phyloP scores from a whole-genome alignment of 2,797 vertebrate genomes.

The Caiman crocodilus region DNA sequence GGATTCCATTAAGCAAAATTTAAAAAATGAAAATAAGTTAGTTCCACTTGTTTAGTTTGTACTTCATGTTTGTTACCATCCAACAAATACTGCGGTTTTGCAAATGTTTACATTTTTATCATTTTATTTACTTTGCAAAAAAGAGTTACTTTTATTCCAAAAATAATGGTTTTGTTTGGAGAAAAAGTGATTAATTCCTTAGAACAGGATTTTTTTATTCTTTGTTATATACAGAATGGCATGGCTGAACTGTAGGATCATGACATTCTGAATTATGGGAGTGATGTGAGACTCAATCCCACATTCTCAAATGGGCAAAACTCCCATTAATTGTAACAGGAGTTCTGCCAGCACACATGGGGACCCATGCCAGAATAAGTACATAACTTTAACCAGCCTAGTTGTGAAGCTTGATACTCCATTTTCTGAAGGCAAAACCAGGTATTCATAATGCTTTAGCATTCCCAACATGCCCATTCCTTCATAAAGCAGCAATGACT shows the following conservation, averaged over 20 bases:
- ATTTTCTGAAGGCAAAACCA: slow-evolving; percentile 22
- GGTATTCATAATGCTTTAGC: slow-evolving; percentile 24
- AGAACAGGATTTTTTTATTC: slow-evolving; percentile 52
- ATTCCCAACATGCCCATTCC: slow-evolving; percentile 48
- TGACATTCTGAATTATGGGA: background rate
- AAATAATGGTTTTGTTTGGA: slow-evolving; percentile 64
- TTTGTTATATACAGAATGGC: slow-evolving; percentile 24
- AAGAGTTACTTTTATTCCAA: slow-evolving; percentile 48
- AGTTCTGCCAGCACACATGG: slow-evolving; percentile 14
- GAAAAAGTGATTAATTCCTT: slow-evolving; percentile 60
- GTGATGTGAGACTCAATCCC: slow-evolving; percentile 7
- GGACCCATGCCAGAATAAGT: background rate
- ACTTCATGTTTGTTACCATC: slow-evolving; percentile 36
- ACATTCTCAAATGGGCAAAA: background rate
- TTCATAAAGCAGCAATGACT: slow-evolving; percentile 22
- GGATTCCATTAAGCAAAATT: slow-evolving; percentile 49
- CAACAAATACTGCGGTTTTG: slow-evolving; percentile 53
- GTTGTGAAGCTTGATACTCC: background rate
- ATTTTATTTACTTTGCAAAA: slow-evolving; percentile 53
- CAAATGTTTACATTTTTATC: slow-evolving; percentile 63
- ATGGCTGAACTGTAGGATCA: slow-evolving; percentile 16
- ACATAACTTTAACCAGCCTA: background rate
- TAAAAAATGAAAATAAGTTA: background rate
- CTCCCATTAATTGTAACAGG: background rate
- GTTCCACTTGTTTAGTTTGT: slow-evolving; percentile 52